Conservation (phyloP, 2,113 vertebrate genomes). For the Phainopepla nitens region DNA sequence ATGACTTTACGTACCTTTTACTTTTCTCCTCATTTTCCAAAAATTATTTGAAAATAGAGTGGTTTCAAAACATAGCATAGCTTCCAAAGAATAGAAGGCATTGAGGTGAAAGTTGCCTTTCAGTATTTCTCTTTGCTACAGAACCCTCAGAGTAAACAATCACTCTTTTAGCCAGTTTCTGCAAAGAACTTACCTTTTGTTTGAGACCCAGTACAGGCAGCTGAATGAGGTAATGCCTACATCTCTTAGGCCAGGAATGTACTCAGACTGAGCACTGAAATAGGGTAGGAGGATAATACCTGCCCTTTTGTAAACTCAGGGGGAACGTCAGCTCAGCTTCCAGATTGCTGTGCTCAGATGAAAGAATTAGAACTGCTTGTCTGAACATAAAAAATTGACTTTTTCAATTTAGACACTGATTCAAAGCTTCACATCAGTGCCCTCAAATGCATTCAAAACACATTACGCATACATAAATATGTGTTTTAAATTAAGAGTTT, state of each 20-base stretch:
- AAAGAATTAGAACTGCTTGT: neutral
- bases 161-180: neutral
- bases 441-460: neutral
- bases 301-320: slow-evolving; percentile 2
- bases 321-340: slow-evolving; percentile 10
- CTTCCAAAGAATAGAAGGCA: neutral
- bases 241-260: slow-evolving; percentile 18
- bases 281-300: neutral
- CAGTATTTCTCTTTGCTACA: neutral
- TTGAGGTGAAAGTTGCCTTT: neutral
- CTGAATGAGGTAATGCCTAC: slow-evolving; percentile 15
- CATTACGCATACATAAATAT: neutral
- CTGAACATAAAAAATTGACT: neutral
- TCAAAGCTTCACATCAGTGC: neutral
- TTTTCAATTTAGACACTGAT: neutral
- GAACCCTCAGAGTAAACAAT: slow-evolving; percentile 15
- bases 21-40: neutral
- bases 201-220: neutral
- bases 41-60: neutral
- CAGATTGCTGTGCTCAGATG: neutral
- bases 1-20: fast-evolving
- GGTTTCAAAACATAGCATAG: neutral
- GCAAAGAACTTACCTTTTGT: slow-evolving; percentile 18
- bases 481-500: neutral
- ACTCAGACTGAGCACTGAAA: neutral